Evolutionary conservation across 1,140 invertebrate genomes (phyloP).

Genomic region (Aphelenchoides avenae): DNA sequence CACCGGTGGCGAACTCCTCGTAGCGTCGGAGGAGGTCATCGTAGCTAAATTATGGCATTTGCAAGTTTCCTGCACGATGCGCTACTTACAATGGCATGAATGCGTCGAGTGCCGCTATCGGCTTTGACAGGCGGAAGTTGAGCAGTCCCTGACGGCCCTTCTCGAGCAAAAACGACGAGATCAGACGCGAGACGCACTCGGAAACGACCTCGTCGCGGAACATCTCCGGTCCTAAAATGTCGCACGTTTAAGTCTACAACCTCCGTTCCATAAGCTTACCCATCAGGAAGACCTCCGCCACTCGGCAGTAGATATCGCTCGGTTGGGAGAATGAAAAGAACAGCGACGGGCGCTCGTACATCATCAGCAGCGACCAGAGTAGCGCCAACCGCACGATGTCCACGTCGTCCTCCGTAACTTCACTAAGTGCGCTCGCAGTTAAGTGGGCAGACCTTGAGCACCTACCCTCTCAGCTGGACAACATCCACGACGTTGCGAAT

Average conservation of each 20-base stretch:
- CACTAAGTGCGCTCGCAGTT: constrained; percentile 13
- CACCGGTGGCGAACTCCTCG: constrained; percentile 35
- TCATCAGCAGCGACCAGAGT: constrained; percentile 33
- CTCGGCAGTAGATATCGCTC: constrained; percentile 26
- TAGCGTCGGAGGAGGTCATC: constrained; percentile 28
- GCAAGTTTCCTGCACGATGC: no score
- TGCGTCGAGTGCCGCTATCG: constrained; percentile 37
- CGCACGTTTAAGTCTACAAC: neutral
- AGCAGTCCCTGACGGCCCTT: constrained; percentile 1
- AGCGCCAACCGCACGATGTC: constrained; percentile 36
- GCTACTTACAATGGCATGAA: constrained; percentile 45
- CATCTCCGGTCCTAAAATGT: constrained; percentile 17
- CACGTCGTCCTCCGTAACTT: constrained; percentile 28
- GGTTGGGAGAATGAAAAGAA: constrained; percentile 34
- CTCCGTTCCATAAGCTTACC: constrained; percentile 13
- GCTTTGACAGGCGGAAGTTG: constrained; percentile 11
- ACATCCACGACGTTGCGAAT: constrained; percentile 37
- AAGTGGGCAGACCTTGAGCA: neutral
- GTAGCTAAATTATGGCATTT: constrained; percentile 15
- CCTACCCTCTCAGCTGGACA: constrained; percentile 11
- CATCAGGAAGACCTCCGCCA: constrained; percentile 35
- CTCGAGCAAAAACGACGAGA: constrained; percentile 12
- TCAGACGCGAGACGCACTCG: constrained; percentile 4
- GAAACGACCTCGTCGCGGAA: constrained; percentile 11
- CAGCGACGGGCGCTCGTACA: constrained; percentile 22